phyloP scores from a whole-genome alignment of 2,888 invertebrate species.

The Meloe dianella region DNA sequence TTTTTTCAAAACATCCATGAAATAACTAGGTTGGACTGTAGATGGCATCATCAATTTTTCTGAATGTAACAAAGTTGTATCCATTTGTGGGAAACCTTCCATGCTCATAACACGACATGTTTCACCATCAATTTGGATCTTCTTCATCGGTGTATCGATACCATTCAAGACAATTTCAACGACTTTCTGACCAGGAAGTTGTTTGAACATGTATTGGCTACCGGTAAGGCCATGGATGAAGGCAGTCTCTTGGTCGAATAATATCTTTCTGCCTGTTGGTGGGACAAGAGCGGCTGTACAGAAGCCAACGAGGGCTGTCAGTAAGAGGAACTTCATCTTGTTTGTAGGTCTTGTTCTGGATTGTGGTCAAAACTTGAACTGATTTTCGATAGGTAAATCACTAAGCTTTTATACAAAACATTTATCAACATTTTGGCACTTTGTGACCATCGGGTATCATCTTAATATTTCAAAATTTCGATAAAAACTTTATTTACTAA shows the following conservation, averaged over 20 bases:
- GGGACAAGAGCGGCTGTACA: neutral
- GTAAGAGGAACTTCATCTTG: constrained; percentile 3
- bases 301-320: neutral
- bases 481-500: too few species aligned
- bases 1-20: constrained; percentile 3
- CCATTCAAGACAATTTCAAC: neutral
- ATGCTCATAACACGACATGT: neutral
- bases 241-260: neutral
- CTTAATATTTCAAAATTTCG: too few species aligned
- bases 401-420: neutral
- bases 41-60: neutral
- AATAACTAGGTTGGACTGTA: neutral
- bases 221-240: neutral
- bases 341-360: neutral
- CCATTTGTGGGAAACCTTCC: neutral
- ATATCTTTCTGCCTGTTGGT: neutral
- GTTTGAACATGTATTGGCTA: neutral
- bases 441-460: too few species aligned
- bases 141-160: neutral
- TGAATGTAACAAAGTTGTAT: neutral
- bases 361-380: neutral
- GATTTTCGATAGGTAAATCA: neutral
- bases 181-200: constrained; percentile 1
- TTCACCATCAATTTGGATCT: constrained; percentile 6
- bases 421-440: neutral